Conservation (phyloP, 2,888 invertebrate genomes). For the Oasisia sp. region DNA sequence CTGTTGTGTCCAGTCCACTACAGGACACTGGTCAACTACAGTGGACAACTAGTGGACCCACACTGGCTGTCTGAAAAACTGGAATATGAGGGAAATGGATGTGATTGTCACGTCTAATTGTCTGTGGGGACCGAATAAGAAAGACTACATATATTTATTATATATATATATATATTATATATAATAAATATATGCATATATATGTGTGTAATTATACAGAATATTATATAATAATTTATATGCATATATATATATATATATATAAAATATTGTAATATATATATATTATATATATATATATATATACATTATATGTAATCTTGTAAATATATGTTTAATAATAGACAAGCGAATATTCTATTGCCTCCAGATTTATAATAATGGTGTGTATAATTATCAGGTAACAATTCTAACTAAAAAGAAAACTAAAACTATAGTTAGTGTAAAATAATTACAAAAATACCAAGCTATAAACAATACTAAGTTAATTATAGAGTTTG, state of each 20-base stretch:
- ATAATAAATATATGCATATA: background rate
- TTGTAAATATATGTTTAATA: background rate
- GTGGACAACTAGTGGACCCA: background rate
- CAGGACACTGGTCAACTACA: background rate
- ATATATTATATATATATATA: background rate
- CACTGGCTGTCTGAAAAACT: background rate
- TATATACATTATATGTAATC: background rate
- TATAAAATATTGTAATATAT: background rate
- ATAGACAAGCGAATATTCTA: no score
- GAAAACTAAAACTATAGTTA: no score
- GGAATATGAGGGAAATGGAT: background rate
- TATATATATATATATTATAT: background rate
- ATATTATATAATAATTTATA: background rate
- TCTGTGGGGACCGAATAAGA: background rate
- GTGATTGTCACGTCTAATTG: background rate
- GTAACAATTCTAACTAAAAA: no score
- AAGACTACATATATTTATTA: background rate
- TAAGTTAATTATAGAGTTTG: no score
- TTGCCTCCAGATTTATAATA: no score
- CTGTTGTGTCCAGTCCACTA: background rate
- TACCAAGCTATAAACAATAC: no score
- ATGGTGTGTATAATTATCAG: no score
- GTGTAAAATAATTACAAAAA: no score
- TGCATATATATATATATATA: background rate
- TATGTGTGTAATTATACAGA: background rate